Evolutionary conservation across 1,140 invertebrate species (phyloP), one percentile per base, ranked within the genome.

Genomic region (Bombus turneri): DNA sequence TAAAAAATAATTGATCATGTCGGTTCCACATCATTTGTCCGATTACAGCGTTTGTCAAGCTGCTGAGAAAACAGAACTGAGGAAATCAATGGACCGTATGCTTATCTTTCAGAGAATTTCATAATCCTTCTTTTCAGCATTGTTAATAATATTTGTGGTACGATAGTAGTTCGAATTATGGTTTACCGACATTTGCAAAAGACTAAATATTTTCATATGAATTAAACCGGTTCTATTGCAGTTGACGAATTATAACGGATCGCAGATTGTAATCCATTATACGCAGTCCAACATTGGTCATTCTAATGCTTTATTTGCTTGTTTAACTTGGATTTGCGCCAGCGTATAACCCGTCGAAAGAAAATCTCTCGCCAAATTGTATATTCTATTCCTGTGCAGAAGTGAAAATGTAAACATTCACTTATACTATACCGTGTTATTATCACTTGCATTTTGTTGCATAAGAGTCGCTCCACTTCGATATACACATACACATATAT

Each of bases 241-340:
- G 47, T 57, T 84, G 66, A 86, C 47, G 85, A 72, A 75, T 84
- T 84, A 77, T 53, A 87, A 37, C 34, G 41, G 68, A 79, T 84
- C 74, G 59, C n/a, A 81, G 66, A 86, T 87, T 86, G 79, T 78
- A 87, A 77, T 73, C 74, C 53, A 62, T 86, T 87, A 87, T 82
- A 87, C 31, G 59, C 73, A 47, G 28, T 41, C 78, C 18, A 47
- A 81, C 39, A 57, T 43, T 62, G 79, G 57, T 53, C 77, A 78
- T 85, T 87, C 83, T 87, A 86, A 80, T 81, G 83, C 66, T 81
- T 87, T 81, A 82, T 75, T 85, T 74, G 86, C 62, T 68, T 85
- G 73, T 80, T 86, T 75, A 81, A 81, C 37, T 77, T 85, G 86
- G 86, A 80, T 1, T 3, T 2, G 3, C 47, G 86, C 86, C 86